A percentile compares a stretch with the other conserved stretches of the same genome.
phyloP scores from a whole-genome alignment of 2,113 vertebrate genomes.

The Desmodus rotundus region DNA sequence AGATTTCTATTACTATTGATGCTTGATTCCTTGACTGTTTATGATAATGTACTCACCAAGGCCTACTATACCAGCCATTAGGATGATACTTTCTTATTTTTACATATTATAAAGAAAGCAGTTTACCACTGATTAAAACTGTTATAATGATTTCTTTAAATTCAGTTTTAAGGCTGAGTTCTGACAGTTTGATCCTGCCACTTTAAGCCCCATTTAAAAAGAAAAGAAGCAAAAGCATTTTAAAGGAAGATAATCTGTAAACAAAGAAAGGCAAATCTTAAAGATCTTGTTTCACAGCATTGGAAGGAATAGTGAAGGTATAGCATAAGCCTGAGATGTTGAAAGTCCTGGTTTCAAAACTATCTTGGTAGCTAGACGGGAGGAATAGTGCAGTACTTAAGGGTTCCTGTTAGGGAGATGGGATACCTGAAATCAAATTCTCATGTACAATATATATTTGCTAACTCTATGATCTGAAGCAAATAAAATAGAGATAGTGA shows the following conservation, averaged over 20 bases:
- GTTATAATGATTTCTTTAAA: neutral
- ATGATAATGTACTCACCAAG: neutral
- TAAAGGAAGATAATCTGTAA: neutral
- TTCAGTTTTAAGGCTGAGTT: constrained; percentile 28
- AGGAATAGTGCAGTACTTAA: neutral
- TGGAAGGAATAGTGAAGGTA: neutral
- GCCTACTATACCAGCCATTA: neutral
- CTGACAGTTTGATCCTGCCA: neutral
- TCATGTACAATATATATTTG: neutral
- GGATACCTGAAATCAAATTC: neutral
- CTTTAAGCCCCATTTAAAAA: neutral
- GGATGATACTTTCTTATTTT: neutral
- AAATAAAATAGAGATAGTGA: neutral
- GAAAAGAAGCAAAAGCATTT: neutral
- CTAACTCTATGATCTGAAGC: neutral
- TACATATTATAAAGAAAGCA: neutral
- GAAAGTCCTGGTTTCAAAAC: neutral
- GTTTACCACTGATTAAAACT: neutral
- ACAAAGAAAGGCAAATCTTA: neutral
- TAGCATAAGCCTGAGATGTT: neutral
- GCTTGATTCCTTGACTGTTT: neutral
- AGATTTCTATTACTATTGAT: neutral
- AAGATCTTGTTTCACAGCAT: neutral
- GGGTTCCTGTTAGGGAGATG: neutral
- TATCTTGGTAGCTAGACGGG: neutral